Conservation (phyloP, 2,888 invertebrate genomes). For the Xylocampa areola region DNA sequence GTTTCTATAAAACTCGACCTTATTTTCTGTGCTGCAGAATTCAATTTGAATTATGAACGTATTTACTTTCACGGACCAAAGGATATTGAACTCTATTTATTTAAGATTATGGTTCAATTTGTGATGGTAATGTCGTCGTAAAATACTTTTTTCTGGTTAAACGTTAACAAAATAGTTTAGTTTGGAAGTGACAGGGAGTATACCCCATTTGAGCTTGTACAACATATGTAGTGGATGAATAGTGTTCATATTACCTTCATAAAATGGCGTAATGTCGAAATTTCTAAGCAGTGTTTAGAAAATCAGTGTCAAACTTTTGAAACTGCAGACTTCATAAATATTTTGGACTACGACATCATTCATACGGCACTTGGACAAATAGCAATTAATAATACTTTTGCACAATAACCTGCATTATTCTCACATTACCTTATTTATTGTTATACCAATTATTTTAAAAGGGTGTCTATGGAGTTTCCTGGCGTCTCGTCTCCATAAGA, state of each 20-base stretch:
- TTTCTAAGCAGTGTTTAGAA: not conserved
- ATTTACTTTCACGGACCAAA: not conserved
- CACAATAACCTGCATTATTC: too few relatives aligned
- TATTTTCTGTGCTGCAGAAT: slow-evolving; percentile 29
- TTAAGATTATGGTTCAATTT: slow-evolving; percentile 10
- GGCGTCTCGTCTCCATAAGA: too few relatives aligned
- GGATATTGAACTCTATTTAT: slow-evolving; percentile 4
- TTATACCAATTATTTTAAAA: too few relatives aligned
- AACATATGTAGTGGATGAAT: slow-evolving; percentile 41
- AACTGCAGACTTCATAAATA: too few relatives aligned
- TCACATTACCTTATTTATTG: too few relatives aligned
- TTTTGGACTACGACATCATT: too few relatives aligned
- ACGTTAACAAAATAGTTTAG: slow-evolving; percentile 55
- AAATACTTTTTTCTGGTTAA: slow-evolving; percentile 47
- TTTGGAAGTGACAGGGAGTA: slow-evolving; percentile 55
- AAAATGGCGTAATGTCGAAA: slow-evolving; percentile 1
- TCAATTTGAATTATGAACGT: slow-evolving; percentile 38
- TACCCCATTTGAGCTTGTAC: slow-evolving; percentile 48
- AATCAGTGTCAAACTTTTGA: too few relatives aligned
- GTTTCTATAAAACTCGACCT: slow-evolving; percentile 38
- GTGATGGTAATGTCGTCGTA: not conserved
- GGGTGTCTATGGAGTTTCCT: too few relatives aligned
- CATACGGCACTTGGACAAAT: too few relatives aligned
- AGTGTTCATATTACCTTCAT: slow-evolving; percentile 33
- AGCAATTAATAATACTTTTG: too few relatives aligned